phyloP scores from a whole-genome alignment of 2,797 vertebrate species.

The Channa striata region DNA sequence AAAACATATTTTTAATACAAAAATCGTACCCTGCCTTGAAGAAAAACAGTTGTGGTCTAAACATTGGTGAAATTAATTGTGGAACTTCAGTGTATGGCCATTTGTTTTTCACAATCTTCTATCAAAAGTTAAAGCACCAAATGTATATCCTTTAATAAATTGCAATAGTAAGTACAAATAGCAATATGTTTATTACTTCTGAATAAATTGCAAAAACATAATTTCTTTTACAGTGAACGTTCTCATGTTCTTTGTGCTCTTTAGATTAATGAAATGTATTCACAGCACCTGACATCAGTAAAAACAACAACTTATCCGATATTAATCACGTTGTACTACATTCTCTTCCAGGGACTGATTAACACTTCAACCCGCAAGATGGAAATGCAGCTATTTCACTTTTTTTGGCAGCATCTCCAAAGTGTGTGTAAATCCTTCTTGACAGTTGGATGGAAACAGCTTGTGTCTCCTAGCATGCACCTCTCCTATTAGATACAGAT shows the following conservation, averaged over 20 bases:
- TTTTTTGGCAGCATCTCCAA: conserved; percentile 52
- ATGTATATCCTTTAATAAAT: no score
- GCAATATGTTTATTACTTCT: no score
- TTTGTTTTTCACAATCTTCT: no score
- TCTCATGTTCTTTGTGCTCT: neutral
- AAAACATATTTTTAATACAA: no score
- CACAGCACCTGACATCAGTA: conserved; percentile 18
- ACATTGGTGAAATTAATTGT: no score
- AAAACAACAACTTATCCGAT: conserved; percentile 26
- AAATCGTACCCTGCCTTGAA: no score
- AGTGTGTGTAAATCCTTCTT: conserved; percentile 60
- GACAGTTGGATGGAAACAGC: conserved; percentile 69
- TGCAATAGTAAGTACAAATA: no score
- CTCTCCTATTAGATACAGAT: conserved; percentile 64
- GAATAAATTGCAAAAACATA: neutral
- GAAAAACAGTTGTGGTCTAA: no score
- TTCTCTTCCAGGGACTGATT: conserved; percentile 54
- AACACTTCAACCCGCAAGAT: conserved; percentile 47
- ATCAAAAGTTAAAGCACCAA: no score
- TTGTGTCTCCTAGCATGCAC: conserved; percentile 57
- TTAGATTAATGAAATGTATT: conserved; percentile 24
- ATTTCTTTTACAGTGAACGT: neutral
- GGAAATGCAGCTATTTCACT: conserved; percentile 51
- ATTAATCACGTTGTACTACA: conserved; percentile 19
- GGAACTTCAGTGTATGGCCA: no score